Conservation (phyloP, 2,888 invertebrate genomes). For the Ectemnius cavifrons region DNA sequence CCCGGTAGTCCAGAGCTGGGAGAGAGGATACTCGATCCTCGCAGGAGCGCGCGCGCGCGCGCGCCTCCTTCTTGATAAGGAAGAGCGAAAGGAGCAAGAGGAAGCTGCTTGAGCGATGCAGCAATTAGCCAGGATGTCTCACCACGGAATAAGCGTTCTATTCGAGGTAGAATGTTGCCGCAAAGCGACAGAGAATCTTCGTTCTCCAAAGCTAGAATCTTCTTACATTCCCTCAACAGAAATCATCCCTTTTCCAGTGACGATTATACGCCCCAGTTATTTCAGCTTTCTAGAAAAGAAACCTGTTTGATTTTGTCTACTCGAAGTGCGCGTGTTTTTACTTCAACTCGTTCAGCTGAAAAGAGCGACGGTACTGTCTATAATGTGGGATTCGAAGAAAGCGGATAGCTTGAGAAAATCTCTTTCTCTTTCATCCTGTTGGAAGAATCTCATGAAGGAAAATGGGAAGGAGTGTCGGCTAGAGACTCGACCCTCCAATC, state of each 20-base stretch:
- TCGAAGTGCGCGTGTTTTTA: no score
- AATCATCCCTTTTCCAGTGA: no score
- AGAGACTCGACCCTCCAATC: slow-evolving; percentile 40
- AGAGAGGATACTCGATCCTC: slow-evolving; percentile 28
- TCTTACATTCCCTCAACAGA: no score
- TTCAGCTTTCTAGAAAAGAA: no score
- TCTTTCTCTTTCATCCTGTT: neutral
- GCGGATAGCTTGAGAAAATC: neutral
- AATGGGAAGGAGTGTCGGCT: slow-evolving; percentile 36
- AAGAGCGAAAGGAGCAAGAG: slow-evolving; percentile 49
- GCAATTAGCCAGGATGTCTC: slow-evolving; percentile 62
- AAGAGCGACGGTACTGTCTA: neutral
- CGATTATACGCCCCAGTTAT: no score
- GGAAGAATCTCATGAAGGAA: neutral
- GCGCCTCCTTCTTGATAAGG: slow-evolving; percentile 36
- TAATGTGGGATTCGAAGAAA: neutral
- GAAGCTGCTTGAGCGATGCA: slow-evolving; percentile 59
- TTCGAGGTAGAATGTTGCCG: no score
- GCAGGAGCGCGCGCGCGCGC: slow-evolving; percentile 25
- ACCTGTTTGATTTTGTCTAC: no score
- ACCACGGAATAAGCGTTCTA: neutral
- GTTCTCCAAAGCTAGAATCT: no score
- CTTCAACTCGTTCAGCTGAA: no score
- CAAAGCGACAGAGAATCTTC: no score
- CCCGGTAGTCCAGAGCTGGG: neutral